Evolutionary conservation across 2,888 invertebrate species (phyloP), one percentile per base, ranked within the genome.

Genomic region (Cerceris rybyensis): DNA sequence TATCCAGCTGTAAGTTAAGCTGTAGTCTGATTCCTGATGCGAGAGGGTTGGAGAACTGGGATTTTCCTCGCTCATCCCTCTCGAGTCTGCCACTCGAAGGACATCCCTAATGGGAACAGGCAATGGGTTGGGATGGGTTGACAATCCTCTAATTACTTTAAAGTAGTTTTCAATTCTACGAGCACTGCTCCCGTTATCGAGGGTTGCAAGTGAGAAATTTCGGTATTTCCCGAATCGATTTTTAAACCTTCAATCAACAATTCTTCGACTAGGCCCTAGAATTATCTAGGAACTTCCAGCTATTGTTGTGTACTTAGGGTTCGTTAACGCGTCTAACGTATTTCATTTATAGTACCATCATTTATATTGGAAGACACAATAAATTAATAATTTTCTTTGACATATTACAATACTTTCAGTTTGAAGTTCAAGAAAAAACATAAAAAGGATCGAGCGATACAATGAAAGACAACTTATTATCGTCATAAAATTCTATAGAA

Each of bases 91-190:
- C 28, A 85, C 86, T 88, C 73, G 86, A 88, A 84, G 80, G 80
- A 86, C 83, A 84, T 83, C 87, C 88, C 89, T 90, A 89, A 90
- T 90, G 90, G 90, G 86, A 89, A 89, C 86, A 83, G 86, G 86
- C 88, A 88, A 82, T 84, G 83, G 82, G 83, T 79, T 79, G 87
- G 86, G 84, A 87, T 86, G 85, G 88, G 84, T 88, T 90, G 91
- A 91, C 90, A 90, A 90, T 91, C 88, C 90, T 89, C 91, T 91
- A 90, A 91, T 91, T 91, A 89, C 90, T 91, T 91, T 90, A 90
- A 91, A 92, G 90, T 91, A 92, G 90, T 90, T 91, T 89, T 87
- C 89, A 86, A 90, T 82, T 75, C 80, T 70, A 60, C 52, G 17
- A 75, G 75, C 59, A 59, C 61, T 71, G 81, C 55, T 61, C 67